These are phyloP conservation scores for Ceriagrion tenellum DNA, from an alignment of 2,888 invertebrate species.

Conservation along the genomic window DNA sequence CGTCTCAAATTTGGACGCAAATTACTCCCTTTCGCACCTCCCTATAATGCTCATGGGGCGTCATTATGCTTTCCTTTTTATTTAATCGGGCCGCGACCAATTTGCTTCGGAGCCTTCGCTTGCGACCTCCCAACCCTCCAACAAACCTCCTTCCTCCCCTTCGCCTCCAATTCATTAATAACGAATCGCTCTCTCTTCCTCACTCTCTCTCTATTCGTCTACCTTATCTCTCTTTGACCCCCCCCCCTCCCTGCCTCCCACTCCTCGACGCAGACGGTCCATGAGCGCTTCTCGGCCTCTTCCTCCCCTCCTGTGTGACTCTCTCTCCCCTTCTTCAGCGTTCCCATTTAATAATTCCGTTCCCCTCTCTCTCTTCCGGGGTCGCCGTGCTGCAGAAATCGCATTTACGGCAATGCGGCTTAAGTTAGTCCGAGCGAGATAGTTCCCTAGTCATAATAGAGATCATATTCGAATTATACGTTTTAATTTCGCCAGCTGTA, in stretches of 20 bases:
- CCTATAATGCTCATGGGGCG: neutral
- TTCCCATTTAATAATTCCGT: slow-evolving; percentile 9
- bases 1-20: neutral
- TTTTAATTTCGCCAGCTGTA: too few species aligned
- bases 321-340: neutral
- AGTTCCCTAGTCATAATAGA: too few species aligned
- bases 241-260: neutral
- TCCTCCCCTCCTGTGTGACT: neutral
- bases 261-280: neutral
- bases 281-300: neutral
- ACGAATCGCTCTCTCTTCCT: neutral
- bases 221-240: neutral
- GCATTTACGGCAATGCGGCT: neutral
- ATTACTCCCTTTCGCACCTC: neutral
- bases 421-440: too few species aligned
- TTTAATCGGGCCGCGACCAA: neutral
- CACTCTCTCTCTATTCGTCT: neutral
- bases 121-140: neutral
- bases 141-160: neutral
- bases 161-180: slow-evolving; percentile 3
- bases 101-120: neutral
- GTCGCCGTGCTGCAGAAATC: slow-evolving; percentile 15
- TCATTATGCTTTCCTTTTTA: neutral
- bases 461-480: too few species aligned
- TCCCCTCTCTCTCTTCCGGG: neutral